These are phyloP conservation scores for Microcebus ravelobensis DNA, from an alignment of 2,113 vertebrate genomes.

Conservation along the genomic window DNA sequence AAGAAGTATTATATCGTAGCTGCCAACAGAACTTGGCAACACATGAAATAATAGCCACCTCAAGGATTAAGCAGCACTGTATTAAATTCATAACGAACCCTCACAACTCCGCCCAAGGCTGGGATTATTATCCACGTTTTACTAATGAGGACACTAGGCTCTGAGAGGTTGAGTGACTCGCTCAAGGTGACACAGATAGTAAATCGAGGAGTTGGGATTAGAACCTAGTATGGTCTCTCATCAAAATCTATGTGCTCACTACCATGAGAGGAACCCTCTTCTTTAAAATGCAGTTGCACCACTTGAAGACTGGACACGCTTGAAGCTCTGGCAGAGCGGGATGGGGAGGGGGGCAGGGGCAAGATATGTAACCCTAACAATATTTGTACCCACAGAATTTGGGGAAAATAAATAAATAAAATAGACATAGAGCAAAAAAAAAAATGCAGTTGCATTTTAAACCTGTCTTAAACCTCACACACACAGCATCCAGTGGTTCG, in stretches of 20 bases:
- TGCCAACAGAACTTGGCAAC: not conserved
- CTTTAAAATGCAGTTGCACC: not conserved
- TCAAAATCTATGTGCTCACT: not conserved
- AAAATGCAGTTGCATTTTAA: too few species aligned
- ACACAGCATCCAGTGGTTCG: not conserved
- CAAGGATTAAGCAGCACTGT: not conserved
- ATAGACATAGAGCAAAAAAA: too few species aligned
- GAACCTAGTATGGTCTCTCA: not conserved
- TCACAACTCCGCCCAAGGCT: not conserved
- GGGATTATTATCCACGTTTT: not conserved
- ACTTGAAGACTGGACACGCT: too few species aligned
- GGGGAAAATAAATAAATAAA: too few species aligned
- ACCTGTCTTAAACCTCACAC: not conserved
- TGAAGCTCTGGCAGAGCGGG: too few species aligned
- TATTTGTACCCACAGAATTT: too few species aligned
- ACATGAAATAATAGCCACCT: not conserved
- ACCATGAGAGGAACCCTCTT: not conserved
- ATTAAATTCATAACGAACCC: not conserved
- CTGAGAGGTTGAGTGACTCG: not conserved
- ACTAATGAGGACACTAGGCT: not conserved
- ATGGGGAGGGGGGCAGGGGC: too few species aligned
- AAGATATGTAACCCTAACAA: too few species aligned
- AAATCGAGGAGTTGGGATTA: not conserved
- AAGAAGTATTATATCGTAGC: not conserved
- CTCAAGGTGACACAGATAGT: not conserved